These are phyloP conservation scores for Sepioteuthis lessoniana DNA, from an alignment of 2,888 invertebrate genomes.

Conservation along the genomic window DNA sequence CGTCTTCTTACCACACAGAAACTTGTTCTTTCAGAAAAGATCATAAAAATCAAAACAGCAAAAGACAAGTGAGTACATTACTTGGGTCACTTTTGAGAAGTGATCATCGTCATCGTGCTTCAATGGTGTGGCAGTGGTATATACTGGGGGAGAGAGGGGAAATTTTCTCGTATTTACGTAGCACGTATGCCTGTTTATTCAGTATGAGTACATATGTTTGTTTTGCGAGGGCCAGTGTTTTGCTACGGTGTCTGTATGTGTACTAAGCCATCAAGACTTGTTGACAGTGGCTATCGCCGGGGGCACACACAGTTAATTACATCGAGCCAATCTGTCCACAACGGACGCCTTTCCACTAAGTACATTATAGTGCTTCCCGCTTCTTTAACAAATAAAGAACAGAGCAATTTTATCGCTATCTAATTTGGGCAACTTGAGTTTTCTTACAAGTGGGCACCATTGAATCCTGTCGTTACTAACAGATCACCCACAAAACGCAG, in stretches of 20 bases:
- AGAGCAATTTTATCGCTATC: not conserved
- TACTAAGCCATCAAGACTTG: conserved; percentile 21
- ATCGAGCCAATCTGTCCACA: conserved; percentile 8
- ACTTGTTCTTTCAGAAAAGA: too few relatives aligned
- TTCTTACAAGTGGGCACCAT: not conserved
- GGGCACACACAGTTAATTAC: not conserved
- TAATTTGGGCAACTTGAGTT: conserved; percentile 17
- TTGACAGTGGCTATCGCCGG: not conserved
- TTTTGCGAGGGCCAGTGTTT: not conserved
- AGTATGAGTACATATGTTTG: conserved; percentile 33
- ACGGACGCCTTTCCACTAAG: not conserved
- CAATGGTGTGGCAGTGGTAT: not conserved
- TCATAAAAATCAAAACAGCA: too few relatives aligned
- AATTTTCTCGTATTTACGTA: not conserved
- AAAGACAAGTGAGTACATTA: too few relatives aligned
- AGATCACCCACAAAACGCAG: not conserved
- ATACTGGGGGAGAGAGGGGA: not conserved
- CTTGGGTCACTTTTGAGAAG: not conserved
- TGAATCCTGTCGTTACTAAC: not conserved
- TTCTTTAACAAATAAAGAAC: not conserved
- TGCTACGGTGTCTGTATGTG: conserved; percentile 9
- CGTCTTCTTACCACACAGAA: too few relatives aligned
- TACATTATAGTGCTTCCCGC: not conserved
- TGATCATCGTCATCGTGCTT: not conserved
- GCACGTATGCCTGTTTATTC: not conserved